Evolutionary conservation across 2,797 vertebrate species (phyloP).

Genomic region (Apogon talboti): DNA sequence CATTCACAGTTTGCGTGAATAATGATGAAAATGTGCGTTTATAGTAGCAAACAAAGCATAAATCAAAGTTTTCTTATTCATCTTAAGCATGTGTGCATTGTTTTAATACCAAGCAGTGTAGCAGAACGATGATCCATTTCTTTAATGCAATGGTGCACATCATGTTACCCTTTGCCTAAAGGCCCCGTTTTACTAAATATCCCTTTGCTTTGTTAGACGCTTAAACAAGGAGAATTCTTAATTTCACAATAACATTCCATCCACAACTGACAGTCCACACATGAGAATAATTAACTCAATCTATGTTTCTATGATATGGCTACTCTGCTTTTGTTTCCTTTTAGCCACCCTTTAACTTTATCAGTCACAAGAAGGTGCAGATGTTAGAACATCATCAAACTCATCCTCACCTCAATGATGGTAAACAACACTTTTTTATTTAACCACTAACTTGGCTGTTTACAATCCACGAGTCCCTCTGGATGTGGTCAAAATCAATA

Average conservation of each 20-base stretch:
- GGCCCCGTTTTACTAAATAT: not conserved
- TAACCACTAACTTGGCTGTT: not conserved
- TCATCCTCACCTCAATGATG: not conserved
- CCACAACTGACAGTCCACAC: not conserved
- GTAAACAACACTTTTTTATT: not conserved
- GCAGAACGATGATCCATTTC: not conserved
- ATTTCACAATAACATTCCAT: not conserved
- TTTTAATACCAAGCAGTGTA: not conserved
- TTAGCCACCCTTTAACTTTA: not conserved
- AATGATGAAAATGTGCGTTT: not conserved
- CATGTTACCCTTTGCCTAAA: not conserved
- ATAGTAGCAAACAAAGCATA: too few relatives aligned
- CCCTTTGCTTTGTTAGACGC: too few relatives aligned
- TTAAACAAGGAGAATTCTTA: not conserved
- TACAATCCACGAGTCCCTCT: not conserved
- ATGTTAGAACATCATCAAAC: conserved; percentile 2
- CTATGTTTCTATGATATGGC: not conserved
- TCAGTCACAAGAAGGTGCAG: conserved; percentile 6
- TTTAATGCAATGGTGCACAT: not conserved
- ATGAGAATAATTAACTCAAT: not conserved
- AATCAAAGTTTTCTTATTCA: too few relatives aligned
- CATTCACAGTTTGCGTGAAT: not conserved
- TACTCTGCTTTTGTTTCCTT: not conserved
- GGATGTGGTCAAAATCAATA: not conserved
- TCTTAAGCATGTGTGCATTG: not conserved